Evolutionary conservation across 2,888 invertebrate genomes (phyloP), one percentile per base, ranked within the genome.

Genomic region (Tetheella fluctuosa): DNA sequence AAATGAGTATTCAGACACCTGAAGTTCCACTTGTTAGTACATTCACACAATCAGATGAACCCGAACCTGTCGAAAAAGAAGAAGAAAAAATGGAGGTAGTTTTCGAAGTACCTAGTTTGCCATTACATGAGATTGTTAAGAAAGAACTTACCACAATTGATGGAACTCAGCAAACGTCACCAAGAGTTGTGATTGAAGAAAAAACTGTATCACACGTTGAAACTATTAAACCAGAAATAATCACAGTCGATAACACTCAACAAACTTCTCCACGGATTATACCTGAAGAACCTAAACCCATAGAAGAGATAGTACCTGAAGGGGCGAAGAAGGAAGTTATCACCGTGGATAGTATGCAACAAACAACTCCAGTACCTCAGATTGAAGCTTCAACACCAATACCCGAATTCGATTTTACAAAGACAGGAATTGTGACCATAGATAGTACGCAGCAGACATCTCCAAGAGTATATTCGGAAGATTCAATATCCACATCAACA

Each of bases 401-500:
- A 12, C 69, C 81, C 23, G 60, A 70, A 37, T 60, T 83, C 59
- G 80, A 85, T 52, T 58, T 81, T 2, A 67, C 70, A 60, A 74
- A 64, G 53, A 77, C 64, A 65, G 81, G 85, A 67, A 58, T 77
- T 7, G 20, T 75, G 0, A 84, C 84, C 17, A 70, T 82, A 15
- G 88, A 89, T 30, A 81, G 65, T 54, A 78, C 74, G 23, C 89
- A 89, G 71, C 89, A 89, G 74, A 89, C 88, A 15, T 94, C 94
- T 28, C 95, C 96, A 2, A 93, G 95, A 66, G 83, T 93, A 17
- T 85, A 89, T 39, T 94, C 94, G 58, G 93, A 92, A 67, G 90
- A 91, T 69, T 91, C 91, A 0, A 87, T 92, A 59, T 90, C 93
- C 4, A 92, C 92, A 59, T 93, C 94, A 1, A 91, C 91, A 5